phyloP scores from a whole-genome alignment of 1,140 invertebrate genomes.

The Drosophila obscura region DNA sequence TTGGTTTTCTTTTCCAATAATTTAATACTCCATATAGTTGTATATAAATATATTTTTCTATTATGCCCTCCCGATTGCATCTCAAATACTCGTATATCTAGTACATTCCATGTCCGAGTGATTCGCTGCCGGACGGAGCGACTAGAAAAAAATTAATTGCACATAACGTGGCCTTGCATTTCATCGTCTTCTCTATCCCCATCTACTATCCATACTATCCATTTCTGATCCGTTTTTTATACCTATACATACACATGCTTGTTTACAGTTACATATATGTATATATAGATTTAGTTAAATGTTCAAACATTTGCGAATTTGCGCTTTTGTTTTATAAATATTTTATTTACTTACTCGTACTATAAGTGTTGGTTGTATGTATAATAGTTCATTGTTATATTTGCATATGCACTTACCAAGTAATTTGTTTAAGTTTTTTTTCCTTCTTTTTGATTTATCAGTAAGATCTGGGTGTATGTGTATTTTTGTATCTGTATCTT shows the following conservation, averaged over 20 bases:
- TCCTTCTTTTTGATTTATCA: constrained; percentile 74
- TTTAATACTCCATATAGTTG: constrained; percentile 77
- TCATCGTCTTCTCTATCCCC: constrained; percentile 21
- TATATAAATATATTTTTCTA: constrained; percentile 84
- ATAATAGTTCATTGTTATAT: constrained; percentile 83
- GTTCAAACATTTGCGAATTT: constrained; percentile 58
- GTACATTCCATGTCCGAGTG: constrained; percentile 46
- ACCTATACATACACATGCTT: constrained; percentile 56
- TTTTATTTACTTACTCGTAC: constrained; percentile 80
- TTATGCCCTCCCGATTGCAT: constrained; percentile 69
- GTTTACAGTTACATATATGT: constrained; percentile 43
- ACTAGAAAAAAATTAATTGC: constrained; percentile 80
- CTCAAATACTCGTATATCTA: constrained; percentile 39
- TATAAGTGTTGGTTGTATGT: constrained; percentile 69
- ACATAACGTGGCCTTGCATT: constrained; percentile 79
- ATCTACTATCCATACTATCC: constrained; percentile 21
- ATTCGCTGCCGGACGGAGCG: constrained; percentile 43
- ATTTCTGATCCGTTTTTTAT: constrained; percentile 30
- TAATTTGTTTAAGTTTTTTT: constrained; percentile 78
- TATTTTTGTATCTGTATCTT: constrained; percentile 22
- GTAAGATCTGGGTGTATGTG: constrained; percentile 47
- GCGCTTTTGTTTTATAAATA: constrained; percentile 70
- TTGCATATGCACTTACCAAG: constrained; percentile 74
- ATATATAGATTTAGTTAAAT: constrained; percentile 63
- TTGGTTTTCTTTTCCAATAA: constrained; percentile 72